Evolutionary conservation across 2,888 invertebrate species (phyloP), one percentile per base, ranked within the genome.

Genomic region (Ophioninae sp.): DNA sequence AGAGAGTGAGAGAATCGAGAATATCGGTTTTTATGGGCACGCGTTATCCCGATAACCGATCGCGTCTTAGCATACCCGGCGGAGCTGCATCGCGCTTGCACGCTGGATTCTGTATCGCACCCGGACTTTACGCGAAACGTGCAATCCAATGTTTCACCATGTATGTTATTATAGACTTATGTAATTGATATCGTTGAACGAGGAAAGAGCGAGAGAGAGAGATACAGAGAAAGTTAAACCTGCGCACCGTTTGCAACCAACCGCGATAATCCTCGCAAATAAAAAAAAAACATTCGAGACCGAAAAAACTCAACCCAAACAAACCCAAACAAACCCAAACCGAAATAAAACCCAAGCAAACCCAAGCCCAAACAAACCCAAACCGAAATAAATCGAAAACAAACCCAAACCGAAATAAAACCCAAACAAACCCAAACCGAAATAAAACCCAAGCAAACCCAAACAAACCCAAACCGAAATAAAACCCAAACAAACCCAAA

Each of bases 21-120:
- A n/a, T 74, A 56, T 70, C 64, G 56, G 65, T 73, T 75, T 59
- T 70, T 74, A 69, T 64, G 64, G 30, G 73, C 72, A 69, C 68
- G 70, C 77, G 80, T 77, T 74, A 80, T 81, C 78, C 78, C 69
- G 74, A 81, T 80, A 83, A 80, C 83, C 80, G 83, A 83, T 83
- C 79, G 74, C 64, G 62, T 68, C 50, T 67, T 64, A 44, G 44
- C 44, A 10, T 44, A 44, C 13, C 13, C 44, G 44, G n/a, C n/a
- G 13, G 64, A 74, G 69, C 68, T 78, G 62, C 57, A 70, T 67
- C 65, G 64, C 72, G 20, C 59, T 61, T 21, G 37, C 17, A 13
- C 44, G 13, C 67, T 65, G 41, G 59, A 44, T 30, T 65, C 72
- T 64, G 62, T 78, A 77, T 77, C 69, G 50, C 41, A 73, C 67